These are phyloP conservation scores for Panulirus ornatus DNA, from an alignment of 1,140 invertebrate genomes.

Conservation along the genomic window DNA sequence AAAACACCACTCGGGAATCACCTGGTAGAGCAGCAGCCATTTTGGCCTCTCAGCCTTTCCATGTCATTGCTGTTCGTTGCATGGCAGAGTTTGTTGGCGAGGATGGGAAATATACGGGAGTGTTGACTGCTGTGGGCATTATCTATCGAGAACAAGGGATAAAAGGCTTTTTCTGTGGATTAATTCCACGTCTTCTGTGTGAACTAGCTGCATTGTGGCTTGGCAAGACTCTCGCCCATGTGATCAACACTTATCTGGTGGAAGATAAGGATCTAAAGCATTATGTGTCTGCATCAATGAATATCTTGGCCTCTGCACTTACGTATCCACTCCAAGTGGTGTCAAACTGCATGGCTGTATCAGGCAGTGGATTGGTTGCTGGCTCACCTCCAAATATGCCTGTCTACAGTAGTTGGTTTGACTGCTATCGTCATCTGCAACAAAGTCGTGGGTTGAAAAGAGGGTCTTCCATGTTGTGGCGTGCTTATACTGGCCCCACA, in stretches of 20 bases:
- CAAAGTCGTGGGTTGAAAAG: slow-evolving; percentile 87
- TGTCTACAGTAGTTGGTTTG: slow-evolving; percentile 86
- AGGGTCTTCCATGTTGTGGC: slow-evolving; percentile 89
- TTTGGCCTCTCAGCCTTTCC: slow-evolving; percentile 90
- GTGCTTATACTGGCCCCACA: slow-evolving; percentile 86
- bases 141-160: slow-evolving; percentile 91
- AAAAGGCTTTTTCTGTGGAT: slow-evolving; percentile 89
- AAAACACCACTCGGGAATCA: slow-evolving; percentile 83
- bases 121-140: slow-evolving; percentile 86
- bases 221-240: slow-evolving; percentile 86
- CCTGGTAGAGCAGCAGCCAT: slow-evolving; percentile 86
- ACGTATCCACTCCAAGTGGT: slow-evolving; percentile 94
- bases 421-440: slow-evolving; percentile 87
- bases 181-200: slow-evolving; percentile 88
- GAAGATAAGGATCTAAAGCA: slow-evolving; percentile 85
- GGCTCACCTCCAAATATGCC: slow-evolving; percentile 90
- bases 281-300: slow-evolving; percentile 81
- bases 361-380: slow-evolving; percentile 85
- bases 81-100: slow-evolving; percentile 95
- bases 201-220: slow-evolving; percentile 86
- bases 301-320: slow-evolving; percentile 85
- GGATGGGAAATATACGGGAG: slow-evolving; percentile 87
- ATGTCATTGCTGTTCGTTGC: slow-evolving; percentile 89
- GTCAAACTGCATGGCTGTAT: slow-evolving; percentile 91
- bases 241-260: slow-evolving; percentile 88